A percentile compares a stretch with the other conserved stretches of the same genome.
phyloP scores from a whole-genome alignment of 2,888 invertebrate genomes.

The Leucozona laternaria region DNA sequence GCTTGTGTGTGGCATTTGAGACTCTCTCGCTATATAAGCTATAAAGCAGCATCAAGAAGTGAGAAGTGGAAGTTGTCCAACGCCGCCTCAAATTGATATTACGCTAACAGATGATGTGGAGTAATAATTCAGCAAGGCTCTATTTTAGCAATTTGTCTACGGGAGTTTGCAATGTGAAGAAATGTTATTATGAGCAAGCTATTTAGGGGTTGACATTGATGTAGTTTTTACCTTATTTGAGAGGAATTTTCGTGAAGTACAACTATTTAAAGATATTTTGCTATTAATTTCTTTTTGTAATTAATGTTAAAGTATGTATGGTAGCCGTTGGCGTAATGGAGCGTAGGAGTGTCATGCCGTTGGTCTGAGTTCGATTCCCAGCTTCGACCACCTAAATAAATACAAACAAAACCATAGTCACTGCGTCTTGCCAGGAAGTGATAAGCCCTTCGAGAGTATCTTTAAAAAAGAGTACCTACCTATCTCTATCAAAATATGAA shows the following conservation, averaged over 20 bases:
- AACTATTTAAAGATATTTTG: not conserved
- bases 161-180: not conserved
- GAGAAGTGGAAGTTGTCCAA: slow-evolving; percentile 67
- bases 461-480: too few relatives aligned
- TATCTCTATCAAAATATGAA: too few relatives aligned
- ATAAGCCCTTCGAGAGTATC: too few relatives aligned
- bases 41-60: slow-evolving; percentile 26
- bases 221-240: slow-evolving; percentile 32
- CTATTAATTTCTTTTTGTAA: not conserved
- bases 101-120: slow-evolving; percentile 21
- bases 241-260: slow-evolving; percentile 7
- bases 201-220: slow-evolving; percentile 28
- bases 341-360: too few relatives aligned
- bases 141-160: slow-evolving; percentile 60
- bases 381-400: too few relatives aligned
- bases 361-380: too few relatives aligned
- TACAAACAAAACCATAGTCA: too few relatives aligned
- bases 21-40: not conserved
- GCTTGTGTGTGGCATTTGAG: slow-evolving; percentile 48
- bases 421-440: too few relatives aligned
- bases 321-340: too few relatives aligned
- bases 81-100: slow-evolving; percentile 71
- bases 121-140: slow-evolving; percentile 40
- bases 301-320: too few relatives aligned
- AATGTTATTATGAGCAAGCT: slow-evolving; percentile 39